Evolutionary conservation across 2,888 invertebrate genomes (phyloP), one percentile per base, ranked within the genome.

Genomic region (Dimorphilus gyrociliatus): DNA sequence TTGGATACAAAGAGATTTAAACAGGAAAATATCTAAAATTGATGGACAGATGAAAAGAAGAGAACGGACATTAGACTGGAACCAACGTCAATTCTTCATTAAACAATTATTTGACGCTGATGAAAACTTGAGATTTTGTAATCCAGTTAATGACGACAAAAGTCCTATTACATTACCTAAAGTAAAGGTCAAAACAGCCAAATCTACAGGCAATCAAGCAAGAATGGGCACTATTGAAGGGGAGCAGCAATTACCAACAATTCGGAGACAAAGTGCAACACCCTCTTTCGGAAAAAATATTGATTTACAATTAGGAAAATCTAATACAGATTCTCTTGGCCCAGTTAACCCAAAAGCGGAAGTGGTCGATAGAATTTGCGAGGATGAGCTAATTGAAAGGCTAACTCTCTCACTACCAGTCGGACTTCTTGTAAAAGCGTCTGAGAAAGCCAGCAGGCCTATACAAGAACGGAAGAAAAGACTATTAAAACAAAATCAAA

Each of bases 21-120:
- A 30, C 26, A 27, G 26, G 28, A 29, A 33, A 12, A 18, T 38
- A 10, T 3, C 13, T n/a, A 27, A 36, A 7, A 33, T 38, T 6
- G 21, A 23, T 4, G 8, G 14, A n/a, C 24, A 32, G 17, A 21
- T 19, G 24, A 19, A 14, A 5, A 23, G 35, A 6, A 13, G 29
- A 16, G 25, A 36, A 18, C 31, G 30, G 13, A 23, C 23, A 2
- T 30, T 33, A 23, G 24, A 37, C 10, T 37, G 36, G 36, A 12
- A 18, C 19, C 38, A 38, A 29, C 17, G 38, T 14, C 33, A 37
- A 3, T 38, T 38, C 26, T 34, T 38, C 19, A 29, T 36, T n/a
- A 36, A 15, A 23, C 30, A 30, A n/a, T 23, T 36, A 12, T 38
- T 38, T 16, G 32, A 33, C 19, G 25, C 10, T 10, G 36, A 38